phyloP scores from a whole-genome alignment of 1,140 invertebrate genomes.

The Chymomyza costata region DNA sequence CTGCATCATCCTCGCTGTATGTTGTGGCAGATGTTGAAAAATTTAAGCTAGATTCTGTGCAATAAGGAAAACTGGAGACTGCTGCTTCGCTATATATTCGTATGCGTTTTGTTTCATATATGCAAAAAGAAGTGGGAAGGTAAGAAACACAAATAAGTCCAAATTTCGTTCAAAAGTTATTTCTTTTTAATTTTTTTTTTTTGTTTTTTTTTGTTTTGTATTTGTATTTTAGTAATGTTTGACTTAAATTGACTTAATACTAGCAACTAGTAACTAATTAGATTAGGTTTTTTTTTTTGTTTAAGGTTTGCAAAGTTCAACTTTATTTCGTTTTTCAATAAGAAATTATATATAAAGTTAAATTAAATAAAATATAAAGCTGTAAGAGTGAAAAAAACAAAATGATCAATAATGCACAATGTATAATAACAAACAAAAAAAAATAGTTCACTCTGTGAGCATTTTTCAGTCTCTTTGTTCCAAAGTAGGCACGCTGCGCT shows the following conservation, averaged over 20 bases:
- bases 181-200: constrained; percentile 37
- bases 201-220: constrained; percentile 21
- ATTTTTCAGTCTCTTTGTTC: constrained; percentile 14
- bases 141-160: constrained; percentile 72
- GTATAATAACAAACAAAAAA: constrained; percentile 13
- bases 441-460: constrained; percentile 10
- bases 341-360: constrained; percentile 20
- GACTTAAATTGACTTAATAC: constrained; percentile 38
- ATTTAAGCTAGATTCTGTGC: constrained; percentile 76
- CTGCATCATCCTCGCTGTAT: constrained; percentile 78
- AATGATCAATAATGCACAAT: constrained; percentile 17
- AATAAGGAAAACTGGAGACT: constrained; percentile 75
- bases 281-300: constrained; percentile 22
- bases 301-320: constrained; percentile 15
- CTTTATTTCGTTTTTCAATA: constrained; percentile 25
- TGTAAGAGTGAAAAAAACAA: constrained; percentile 43
- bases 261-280: constrained; percentile 49
- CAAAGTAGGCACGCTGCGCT: constrained; percentile 7
- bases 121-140: constrained; percentile 72
- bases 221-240: constrained; percentile 64
- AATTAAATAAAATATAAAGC: constrained; percentile 30
- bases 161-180: constrained; percentile 60
- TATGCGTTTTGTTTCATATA: constrained; percentile 56
- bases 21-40: constrained; percentile 76
- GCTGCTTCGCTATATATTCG: constrained; percentile 74